These are phyloP conservation scores for Globodera rostochiensis DNA, from an alignment of 1,140 invertebrate genomes.

Conservation along the genomic window DNA sequence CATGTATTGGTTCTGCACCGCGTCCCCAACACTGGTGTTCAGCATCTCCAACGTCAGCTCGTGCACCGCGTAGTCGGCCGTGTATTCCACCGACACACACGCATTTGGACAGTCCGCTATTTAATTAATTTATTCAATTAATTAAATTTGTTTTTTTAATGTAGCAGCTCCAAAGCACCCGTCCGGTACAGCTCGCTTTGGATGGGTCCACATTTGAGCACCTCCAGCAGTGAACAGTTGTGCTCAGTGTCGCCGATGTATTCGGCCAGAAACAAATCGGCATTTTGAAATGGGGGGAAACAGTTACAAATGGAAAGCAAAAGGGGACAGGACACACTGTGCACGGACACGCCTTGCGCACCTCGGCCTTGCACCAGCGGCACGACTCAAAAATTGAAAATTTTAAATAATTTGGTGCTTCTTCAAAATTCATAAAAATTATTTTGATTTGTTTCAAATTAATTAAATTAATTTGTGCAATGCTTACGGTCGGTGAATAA, in stretches of 20 bases:
- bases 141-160: not conserved
- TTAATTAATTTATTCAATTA: not conserved
- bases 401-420: not conserved
- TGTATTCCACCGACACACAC: constrained; percentile 29
- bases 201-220: constrained; percentile 18
- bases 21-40: constrained; percentile 21
- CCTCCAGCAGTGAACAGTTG: constrained; percentile 30
- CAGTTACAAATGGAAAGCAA: not conserved
- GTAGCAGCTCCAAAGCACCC: not conserved
- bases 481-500: constrained; percentile 10
- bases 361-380: constrained; percentile 30
- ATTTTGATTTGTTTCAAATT: not conserved
- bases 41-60: constrained; percentile 37
- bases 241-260: not conserved
- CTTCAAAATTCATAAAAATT: no score
- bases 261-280: constrained; percentile 20
- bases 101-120: constrained; percentile 32
- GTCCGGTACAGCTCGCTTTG: constrained; percentile 17
- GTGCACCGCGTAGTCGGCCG: constrained; percentile 17
- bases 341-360: constrained; percentile 32
- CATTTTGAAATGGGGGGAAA: not conserved
- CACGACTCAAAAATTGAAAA: constrained; percentile 22
- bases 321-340: not conserved
- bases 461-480: not conserved
- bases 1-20: constrained; percentile 4